Percentiles rank a stretch among this genome's conserved stretches.
phyloP scores from a whole-genome alignment of 1,140 invertebrate genomes.

The Bilobella aurantiaca region DNA sequence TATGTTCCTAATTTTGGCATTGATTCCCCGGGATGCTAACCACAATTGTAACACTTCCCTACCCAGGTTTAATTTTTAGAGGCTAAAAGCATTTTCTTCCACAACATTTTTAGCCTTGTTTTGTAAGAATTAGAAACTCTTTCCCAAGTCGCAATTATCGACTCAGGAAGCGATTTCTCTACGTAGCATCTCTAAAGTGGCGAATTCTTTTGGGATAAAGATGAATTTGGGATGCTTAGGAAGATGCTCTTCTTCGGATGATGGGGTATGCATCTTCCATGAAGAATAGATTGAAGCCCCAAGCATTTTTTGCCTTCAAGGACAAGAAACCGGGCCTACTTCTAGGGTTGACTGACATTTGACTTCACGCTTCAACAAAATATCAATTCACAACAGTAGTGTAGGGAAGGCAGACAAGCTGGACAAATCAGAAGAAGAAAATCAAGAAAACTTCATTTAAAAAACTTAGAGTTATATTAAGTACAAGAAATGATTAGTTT shows the following conservation, averaged over 20 bases:
- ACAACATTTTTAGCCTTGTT: no score
- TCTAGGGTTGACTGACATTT: background rate
- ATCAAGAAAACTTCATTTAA: no score
- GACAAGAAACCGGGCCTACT: background rate
- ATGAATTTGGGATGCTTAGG: constrained; percentile 2
- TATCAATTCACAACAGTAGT: background rate
- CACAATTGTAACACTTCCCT: no score
- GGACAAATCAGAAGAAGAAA: no score
- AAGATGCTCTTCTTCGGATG: background rate
- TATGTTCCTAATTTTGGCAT: no score
- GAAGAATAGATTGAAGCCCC: background rate
- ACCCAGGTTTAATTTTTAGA: no score
- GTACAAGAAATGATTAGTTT: no score
- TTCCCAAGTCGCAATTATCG: background rate
- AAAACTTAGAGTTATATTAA: no score
- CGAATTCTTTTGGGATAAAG: background rate
- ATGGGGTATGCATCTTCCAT: background rate
- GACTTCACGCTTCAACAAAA: background rate
- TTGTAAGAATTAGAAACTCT: background rate
- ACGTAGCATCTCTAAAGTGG: background rate
- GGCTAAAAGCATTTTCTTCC: no score
- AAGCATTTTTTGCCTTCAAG: background rate
- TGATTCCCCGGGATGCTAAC: no score
- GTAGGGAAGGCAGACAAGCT: background rate
- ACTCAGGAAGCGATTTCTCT: background rate